Conservation (phyloP, 2,113 vertebrate genomes). For the Xenotilapia leptura region DNA sequence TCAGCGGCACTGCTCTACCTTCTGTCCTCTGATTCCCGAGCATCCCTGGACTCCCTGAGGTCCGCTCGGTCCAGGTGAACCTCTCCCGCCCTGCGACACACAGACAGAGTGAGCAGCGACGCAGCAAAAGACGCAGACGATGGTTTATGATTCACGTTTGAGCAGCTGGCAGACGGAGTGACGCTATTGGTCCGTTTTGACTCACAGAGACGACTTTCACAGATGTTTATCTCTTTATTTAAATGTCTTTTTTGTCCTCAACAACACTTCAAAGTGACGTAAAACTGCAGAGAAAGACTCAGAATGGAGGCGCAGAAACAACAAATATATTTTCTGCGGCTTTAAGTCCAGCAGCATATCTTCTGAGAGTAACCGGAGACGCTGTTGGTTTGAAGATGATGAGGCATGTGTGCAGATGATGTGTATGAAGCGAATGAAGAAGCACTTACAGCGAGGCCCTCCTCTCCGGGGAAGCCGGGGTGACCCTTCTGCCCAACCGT, state of each 20-base stretch:
- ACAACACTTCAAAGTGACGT: neutral
- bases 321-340: neutral
- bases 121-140: neutral
- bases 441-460: neutral
- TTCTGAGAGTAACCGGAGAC: neutral
- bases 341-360: neutral
- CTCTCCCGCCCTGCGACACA: conserved; percentile 77
- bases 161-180: neutral
- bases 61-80: conserved; percentile 69
- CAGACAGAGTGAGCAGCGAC: neutral
- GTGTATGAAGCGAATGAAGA: neutral
- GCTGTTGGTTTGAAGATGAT: neutral
- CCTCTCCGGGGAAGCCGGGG: neutral
- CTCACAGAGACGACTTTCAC: neutral
- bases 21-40: conserved; percentile 70
- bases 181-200: neutral
- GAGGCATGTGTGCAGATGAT: neutral
- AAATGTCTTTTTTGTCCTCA: neutral
- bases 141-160: neutral
- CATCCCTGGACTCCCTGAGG: conserved; percentile 77
- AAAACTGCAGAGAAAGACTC: neutral
- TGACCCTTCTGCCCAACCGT: neutral
- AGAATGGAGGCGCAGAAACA: neutral
- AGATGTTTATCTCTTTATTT: neutral
- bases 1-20: conserved; percentile 47